Percentiles rank a stretch among this genome's conserved stretches.
Evolutionary conservation across 2,888 invertebrate species (phyloP).

Genomic region (Plebejus argus): DNA sequence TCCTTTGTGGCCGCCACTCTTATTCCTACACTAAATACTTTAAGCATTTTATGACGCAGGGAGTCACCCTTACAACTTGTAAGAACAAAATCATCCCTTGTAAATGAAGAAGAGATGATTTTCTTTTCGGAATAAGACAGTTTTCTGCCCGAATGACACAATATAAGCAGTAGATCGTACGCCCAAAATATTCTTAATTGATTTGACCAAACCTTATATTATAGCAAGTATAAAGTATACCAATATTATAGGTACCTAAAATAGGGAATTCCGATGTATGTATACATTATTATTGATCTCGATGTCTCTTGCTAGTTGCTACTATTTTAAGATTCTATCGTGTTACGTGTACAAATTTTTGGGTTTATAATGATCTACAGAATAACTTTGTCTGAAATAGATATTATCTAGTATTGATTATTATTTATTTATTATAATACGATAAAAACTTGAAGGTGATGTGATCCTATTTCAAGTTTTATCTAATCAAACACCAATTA

Average conservation of each 20-base stretch:
- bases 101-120: neutral
- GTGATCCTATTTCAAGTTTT: neutral
- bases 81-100: too few relatives aligned
- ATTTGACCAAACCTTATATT: neutral
- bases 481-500: neutral
- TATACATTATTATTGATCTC: slow-evolving; percentile 30
- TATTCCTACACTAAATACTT: too few relatives aligned
- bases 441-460: neutral
- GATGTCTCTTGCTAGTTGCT: slow-evolving; percentile 10
- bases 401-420: neutral
- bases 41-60: too few relatives aligned
- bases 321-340: neutral
- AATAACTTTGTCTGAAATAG: neutral
- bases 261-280: slow-evolving; percentile 14
- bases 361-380: slow-evolving; percentile 7
- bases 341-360: slow-evolving; percentile 7
- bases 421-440: neutral
- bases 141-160: neutral
- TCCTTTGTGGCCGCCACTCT: too few relatives aligned
- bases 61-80: too few relatives aligned
- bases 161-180: neutral
- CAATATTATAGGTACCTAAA: slow-evolving; percentile 3
- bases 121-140: neutral
- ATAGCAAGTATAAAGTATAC: slow-evolving; percentile 9
- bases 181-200: neutral